A percentile compares a stretch with the other conserved stretches of the same genome.
These are phyloP conservation scores for Crotophaga sulcirostris DNA, from an alignment of 2,113 vertebrate genomes.

Conservation along the genomic window DNA sequence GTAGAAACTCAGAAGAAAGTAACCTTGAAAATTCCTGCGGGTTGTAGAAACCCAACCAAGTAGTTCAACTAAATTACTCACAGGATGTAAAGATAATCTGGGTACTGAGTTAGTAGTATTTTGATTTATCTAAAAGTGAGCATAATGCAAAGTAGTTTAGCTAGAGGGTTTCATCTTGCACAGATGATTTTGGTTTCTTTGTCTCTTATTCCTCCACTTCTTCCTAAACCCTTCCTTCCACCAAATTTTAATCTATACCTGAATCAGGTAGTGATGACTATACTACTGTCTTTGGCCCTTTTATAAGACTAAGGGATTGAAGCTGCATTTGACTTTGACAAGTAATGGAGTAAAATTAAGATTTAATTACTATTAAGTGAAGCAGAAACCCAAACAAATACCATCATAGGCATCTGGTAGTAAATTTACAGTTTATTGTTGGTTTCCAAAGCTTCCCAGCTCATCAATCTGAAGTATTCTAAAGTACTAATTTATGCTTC, in stretches of 20 bases:
- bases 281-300: neutral
- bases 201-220: neutral
- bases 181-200: neutral
- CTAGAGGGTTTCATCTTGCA: neutral
- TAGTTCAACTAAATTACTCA: neutral
- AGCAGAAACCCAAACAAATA: neutral
- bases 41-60: neutral
- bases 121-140: neutral
- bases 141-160: neutral
- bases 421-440: neutral
- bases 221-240: fast-evolving
- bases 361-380: neutral
- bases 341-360: neutral
- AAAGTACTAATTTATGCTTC: neutral
- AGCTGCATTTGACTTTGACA: neutral
- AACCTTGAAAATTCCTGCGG: neutral
- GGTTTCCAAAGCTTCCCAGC: neutral
- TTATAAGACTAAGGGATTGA: neutral
- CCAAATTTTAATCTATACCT: neutral
- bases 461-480: neutral
- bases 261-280: neutral
- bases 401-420: neutral
- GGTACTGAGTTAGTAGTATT: neutral
- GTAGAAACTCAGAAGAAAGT: neutral
- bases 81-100: neutral